phyloP scores from a whole-genome alignment of 2,888 invertebrate genomes.

The Resseliella maxima region DNA sequence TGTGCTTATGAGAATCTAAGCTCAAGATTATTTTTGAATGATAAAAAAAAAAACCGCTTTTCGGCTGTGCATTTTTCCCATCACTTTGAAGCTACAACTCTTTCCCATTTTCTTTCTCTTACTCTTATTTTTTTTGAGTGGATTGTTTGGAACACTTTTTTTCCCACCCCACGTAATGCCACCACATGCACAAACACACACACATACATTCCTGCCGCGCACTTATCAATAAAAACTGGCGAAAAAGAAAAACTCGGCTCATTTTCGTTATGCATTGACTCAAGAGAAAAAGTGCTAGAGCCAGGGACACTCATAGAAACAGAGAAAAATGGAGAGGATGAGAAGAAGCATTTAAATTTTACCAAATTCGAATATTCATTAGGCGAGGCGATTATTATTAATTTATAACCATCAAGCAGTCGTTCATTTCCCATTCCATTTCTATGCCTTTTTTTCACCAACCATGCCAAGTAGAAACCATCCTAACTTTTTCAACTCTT shows the following conservation, averaged over 20 bases:
- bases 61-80: background rate
- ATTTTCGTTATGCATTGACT: background rate
- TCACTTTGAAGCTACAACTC: slow-evolving; percentile 10
- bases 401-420: slow-evolving; percentile 55
- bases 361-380: slow-evolving; percentile 55
- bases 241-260: background rate
- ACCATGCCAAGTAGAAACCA: slow-evolving; percentile 2
- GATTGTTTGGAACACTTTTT: background rate
- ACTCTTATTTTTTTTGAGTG: background rate
- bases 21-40: slow-evolving; percentile 49
- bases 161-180: background rate
- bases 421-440: slow-evolving; percentile 51
- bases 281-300: background rate
- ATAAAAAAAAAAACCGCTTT: slow-evolving; percentile 39
- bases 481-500: slow-evolving; percentile 45
- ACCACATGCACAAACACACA: background rate
- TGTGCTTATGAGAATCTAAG: slow-evolving; percentile 38
- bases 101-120: background rate
- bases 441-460: slow-evolving; percentile 12
- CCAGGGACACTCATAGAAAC: background rate
- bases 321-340: background rate
- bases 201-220: too few relatives aligned
- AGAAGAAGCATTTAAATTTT: slow-evolving; percentile 24
- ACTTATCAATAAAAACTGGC: background rate
- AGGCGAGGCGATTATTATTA: slow-evolving; percentile 55